Base-by-base conservation (phyloP, 2,888 invertebrate genomes). In the Brassicogethes aeneus region DNA sequence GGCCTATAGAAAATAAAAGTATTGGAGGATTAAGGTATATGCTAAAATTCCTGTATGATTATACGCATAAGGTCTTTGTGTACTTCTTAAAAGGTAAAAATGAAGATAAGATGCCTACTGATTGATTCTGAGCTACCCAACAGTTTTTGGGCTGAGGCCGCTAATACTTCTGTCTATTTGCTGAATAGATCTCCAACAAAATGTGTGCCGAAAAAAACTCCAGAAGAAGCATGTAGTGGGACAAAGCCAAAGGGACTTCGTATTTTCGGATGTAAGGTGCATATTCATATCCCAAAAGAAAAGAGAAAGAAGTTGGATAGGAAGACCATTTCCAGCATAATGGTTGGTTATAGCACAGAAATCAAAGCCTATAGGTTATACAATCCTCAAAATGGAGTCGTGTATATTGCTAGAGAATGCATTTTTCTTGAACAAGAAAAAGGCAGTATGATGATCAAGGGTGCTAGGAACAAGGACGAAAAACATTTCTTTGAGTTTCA, bases 31-130 rank as follows among this genome's bases (percentile, higher is more conserved):
- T 46, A 1, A 48, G 39, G 34, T 60, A 55, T 43, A 52, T 57
- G 42, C 38, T 60, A 1, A 45, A 55, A 0, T 58, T 65, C 34
- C 43, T 57, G 1, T 61, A 62, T 52, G 60, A 64, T 49, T n/a
- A n/a, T n/a, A n/a, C n/a, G n/a, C n/a, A n/a, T n/a, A n/a, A n/a
- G n/a, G n/a, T n/a, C n/a, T n/a, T 47, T 39, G 45, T 53, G 10
- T 56, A 55, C 30, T 48, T 55, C 39, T 29, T 58, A 3, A 53
- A 51, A 42, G 34, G 13, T 3, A 57, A 60, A 42, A 42, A 42
- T 43, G 54, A 65, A 41, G 53, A 43, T 38, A n/a, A n/a, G n/a
- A n/a, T n/a, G n/a, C n/a, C n/a, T n/a, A n/a, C n/a, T n/a, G n/a
- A n/a, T n/a, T n/a, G 42, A 52, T 32, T 41, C 39, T 7, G 34